A percentile compares a stretch with the other conserved stretches of the same genome.
Conservation (phyloP, 2,113 vertebrate genomes). For the Vombatus ursinus region DNA sequence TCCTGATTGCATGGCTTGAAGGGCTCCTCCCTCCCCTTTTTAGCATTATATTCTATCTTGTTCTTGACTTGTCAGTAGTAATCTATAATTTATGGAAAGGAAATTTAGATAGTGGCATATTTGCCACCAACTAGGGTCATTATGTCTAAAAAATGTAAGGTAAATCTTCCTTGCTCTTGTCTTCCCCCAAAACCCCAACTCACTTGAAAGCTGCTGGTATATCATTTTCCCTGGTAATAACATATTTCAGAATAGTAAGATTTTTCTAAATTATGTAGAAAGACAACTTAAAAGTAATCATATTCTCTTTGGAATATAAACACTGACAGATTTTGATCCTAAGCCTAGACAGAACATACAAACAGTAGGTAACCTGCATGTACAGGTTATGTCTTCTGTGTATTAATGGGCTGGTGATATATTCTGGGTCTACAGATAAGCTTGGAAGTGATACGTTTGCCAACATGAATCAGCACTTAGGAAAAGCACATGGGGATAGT, state of each 20-base stretch:
- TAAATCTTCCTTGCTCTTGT: slow-evolving; percentile 15
- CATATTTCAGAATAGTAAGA: slow-evolving; percentile 33
- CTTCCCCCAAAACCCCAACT: neutral
- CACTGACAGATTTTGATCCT: slow-evolving; percentile 12
- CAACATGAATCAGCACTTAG: slow-evolving; percentile 49
- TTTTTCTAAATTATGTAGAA: slow-evolving; percentile 44
- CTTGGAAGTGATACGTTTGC: slow-evolving; percentile 58
- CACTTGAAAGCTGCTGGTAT: slow-evolving; percentile 28
- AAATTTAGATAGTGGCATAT: slow-evolving; percentile 30
- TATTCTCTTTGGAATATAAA: slow-evolving; percentile 35
- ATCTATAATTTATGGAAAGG: neutral
- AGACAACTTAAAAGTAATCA: slow-evolving; percentile 29
- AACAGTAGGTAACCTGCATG: slow-evolving; percentile 11
- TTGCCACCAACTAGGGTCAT: neutral
- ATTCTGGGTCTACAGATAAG: slow-evolving; percentile 54
- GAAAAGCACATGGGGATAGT: slow-evolving; percentile 44
- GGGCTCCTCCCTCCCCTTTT: neutral
- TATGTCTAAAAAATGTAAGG: slow-evolving; percentile 15
- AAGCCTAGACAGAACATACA: neutral
- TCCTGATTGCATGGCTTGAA: slow-evolving; percentile 24
- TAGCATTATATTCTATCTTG: neutral
- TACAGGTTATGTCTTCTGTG: neutral
- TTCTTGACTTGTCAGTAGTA: slow-evolving; percentile 4
- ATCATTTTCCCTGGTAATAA: slow-evolving; percentile 1
- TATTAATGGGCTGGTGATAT: slow-evolving; percentile 28